phyloP scores from a whole-genome alignment of 2,113 vertebrate genomes.

The Atrichornis clamosus region DNA sequence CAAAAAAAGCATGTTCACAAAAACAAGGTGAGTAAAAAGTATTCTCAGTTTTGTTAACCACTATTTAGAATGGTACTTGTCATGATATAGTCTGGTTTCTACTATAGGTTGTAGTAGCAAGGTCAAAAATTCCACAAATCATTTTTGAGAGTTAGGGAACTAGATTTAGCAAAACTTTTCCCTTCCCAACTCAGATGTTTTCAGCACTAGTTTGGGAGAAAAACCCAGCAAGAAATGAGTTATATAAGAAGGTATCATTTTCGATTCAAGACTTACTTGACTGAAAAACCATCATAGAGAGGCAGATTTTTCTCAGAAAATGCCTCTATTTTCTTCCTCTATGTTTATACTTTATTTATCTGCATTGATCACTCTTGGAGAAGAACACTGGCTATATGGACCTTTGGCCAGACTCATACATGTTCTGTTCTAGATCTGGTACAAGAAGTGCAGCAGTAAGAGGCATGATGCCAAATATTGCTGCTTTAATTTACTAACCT shows the following conservation, averaged over 20 bases:
- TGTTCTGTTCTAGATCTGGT: not conserved
- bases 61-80: not conserved
- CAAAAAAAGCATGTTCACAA: not conserved
- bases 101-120: not conserved
- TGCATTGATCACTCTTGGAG: not conserved
- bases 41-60: not conserved
- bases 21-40: not conserved
- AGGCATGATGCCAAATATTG: not conserved
- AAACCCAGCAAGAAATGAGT: not conserved
- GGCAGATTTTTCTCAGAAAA: not conserved
- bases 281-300: not conserved
- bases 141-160: not conserved
- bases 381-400: not conserved
- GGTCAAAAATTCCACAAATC: not conserved
- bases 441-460: not conserved
- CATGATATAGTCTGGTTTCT: not conserved
- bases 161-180: not conserved
- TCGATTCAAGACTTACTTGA: not conserved
- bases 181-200: not conserved
- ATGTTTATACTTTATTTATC: not conserved
- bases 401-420: not conserved
- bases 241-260: not conserved
- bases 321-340: not conserved
- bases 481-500: not conserved
- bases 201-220: not conserved